Conservation (phyloP, 2,113 vertebrate species). For the Capricornis sumatraensis region DNA sequence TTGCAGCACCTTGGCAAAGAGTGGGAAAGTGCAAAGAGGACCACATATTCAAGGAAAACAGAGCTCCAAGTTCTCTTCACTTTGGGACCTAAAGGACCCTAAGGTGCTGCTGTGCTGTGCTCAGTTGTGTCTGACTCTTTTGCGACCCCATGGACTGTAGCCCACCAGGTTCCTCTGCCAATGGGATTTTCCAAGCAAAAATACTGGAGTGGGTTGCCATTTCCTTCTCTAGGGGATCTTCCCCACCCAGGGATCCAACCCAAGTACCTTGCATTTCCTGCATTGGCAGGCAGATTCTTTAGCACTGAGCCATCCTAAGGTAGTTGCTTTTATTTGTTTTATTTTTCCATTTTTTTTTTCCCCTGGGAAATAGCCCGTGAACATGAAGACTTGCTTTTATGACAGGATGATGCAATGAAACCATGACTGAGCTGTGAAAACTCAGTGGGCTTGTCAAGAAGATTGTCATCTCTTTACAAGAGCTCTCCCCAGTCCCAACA, state of each 20-base stretch:
- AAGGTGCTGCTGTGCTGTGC: not conserved
- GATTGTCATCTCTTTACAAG: not conserved
- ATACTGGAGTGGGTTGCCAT: not conserved
- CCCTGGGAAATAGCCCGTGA: not conserved
- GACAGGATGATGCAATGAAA: not conserved
- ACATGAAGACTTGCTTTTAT: not conserved
- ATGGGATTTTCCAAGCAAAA: not conserved
- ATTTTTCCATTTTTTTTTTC: not conserved
- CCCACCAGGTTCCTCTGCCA: not conserved
- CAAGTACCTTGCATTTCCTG: not conserved
- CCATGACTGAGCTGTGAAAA: not conserved
- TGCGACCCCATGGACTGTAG: not conserved
- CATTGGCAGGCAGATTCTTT: not conserved
- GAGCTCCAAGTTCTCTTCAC: constrained; percentile 55
- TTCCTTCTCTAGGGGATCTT: not conserved
- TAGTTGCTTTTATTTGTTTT: not conserved
- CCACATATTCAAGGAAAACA: constrained; percentile 67
- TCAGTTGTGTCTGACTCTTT: not conserved
- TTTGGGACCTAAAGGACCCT: constrained; percentile 22
- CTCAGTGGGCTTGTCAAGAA: not conserved
- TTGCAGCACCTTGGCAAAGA: constrained; percentile 71
- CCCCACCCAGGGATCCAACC: not conserved
- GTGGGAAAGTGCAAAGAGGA: constrained; percentile 44
- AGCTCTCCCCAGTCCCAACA: not conserved
- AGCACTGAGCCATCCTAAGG: not conserved